Conservation (phyloP, 2,797 vertebrate species). For the Threskiornis aethiopicus region DNA sequence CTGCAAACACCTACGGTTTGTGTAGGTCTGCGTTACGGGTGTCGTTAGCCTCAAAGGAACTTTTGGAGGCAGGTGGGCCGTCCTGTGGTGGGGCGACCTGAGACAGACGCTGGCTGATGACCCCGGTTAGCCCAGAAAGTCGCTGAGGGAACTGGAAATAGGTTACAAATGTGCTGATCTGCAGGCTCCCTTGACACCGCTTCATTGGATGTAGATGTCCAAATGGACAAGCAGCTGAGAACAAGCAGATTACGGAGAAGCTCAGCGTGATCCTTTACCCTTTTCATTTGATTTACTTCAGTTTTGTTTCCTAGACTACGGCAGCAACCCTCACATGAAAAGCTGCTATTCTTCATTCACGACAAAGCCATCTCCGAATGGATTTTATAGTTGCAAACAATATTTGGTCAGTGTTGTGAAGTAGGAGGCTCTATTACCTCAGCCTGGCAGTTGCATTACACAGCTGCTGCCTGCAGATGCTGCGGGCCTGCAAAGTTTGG, state of each 20-base stretch:
- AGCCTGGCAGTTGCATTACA: conserved; percentile 5
- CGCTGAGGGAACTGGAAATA: background rate
- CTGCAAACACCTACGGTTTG: background rate
- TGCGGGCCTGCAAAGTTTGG: background rate
- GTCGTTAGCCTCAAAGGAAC: background rate
- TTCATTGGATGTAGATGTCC: background rate
- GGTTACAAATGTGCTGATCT: background rate
- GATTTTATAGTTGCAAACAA: background rate
- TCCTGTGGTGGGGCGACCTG: rapidly evolving
- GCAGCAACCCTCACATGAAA: background rate
- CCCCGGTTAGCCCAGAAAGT: background rate
- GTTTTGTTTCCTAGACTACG: background rate
- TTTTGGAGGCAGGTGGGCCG: background rate
- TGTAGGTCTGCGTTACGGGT: rapidly evolving
- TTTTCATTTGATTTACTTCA: background rate
- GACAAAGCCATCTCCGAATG: background rate
- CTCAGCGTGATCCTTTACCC: background rate
- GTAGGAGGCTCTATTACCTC: background rate
- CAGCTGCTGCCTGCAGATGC: conserved; percentile 53
- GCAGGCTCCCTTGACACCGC: background rate
- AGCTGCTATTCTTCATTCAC: background rate
- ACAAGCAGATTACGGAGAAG: background rate
- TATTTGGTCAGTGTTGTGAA: background rate
- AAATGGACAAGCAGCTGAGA: background rate
- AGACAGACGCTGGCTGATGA: background rate